Conservation (phyloP, 2,888 invertebrate genomes). For the Scaptomyza cyrtandrae region DNA sequence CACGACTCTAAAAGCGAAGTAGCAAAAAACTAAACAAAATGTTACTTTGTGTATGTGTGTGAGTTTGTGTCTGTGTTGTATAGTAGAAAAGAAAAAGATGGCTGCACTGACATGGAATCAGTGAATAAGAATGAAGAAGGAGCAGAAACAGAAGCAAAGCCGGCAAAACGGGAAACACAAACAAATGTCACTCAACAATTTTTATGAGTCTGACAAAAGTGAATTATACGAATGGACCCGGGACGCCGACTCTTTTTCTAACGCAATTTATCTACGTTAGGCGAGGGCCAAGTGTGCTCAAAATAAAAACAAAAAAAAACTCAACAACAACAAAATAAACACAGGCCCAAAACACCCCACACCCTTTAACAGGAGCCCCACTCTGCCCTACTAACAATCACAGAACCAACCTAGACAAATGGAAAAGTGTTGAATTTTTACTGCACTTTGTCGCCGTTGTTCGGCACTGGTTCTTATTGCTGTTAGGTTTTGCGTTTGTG, state of each 20-base stretch:
- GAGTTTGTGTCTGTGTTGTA: conserved; percentile 32
- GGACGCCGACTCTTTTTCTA: conserved; percentile 78
- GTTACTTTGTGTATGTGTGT: conserved; percentile 23
- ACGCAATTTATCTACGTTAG: conserved; percentile 80
- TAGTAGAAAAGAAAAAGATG: conserved; percentile 74
- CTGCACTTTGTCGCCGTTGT: conserved; percentile 68
- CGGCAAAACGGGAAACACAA: conserved; percentile 79
- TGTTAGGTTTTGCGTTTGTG: conserved; percentile 36
- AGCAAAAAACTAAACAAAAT: conserved; percentile 52
- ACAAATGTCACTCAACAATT: conserved; percentile 81
- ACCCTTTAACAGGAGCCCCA: neutral
- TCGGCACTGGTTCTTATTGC: conserved; percentile 14
- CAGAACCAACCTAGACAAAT: conserved; percentile 52
- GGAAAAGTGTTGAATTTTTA: conserved; percentile 75
- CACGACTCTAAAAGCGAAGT: conserved; percentile 43
- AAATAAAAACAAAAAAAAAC: conserved; percentile 18
- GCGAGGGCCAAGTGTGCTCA: conserved; percentile 32
- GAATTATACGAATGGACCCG: conserved; percentile 80
- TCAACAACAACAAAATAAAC: conserved; percentile 15
- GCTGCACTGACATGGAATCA: conserved; percentile 74
- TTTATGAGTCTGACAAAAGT: conserved; percentile 82
- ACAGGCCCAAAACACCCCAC: neutral
- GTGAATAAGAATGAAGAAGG: conserved; percentile 44
- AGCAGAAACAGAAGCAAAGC: conserved; percentile 38
- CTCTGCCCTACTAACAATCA: conserved; percentile 3